Conservation (phyloP, 2,888 invertebrate genomes). For the Ornithoptera alexandrae region DNA sequence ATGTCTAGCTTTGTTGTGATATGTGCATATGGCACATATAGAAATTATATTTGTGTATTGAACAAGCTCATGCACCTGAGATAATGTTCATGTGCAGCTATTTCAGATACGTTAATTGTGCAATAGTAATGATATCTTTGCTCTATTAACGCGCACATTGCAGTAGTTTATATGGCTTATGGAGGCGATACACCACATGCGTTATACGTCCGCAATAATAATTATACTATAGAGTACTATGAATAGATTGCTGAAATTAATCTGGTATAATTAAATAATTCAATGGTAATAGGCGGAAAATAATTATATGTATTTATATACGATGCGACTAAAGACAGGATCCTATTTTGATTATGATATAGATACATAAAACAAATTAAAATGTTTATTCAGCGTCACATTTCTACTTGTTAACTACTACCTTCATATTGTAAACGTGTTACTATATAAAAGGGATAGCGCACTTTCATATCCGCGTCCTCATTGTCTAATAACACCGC, state of each 20-base stretch:
- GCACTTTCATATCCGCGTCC: no score
- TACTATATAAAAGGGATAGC: no score
- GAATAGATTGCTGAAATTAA: neutral
- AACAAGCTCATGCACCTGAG: slow-evolving; percentile 10
- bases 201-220: neutral
- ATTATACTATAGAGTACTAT: neutral
- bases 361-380: no score
- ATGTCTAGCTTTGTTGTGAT: no score
- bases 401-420: no score
- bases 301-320: no score
- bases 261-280: neutral
- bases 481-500: no score
- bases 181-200: slow-evolving; percentile 9
- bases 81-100: slow-evolving; percentile 11
- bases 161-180: slow-evolving; percentile 17
- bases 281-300: neutral
- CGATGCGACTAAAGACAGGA: no score
- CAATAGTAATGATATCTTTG: slow-evolving; percentile 18
- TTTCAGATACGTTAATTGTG: slow-evolving; percentile 20
- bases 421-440: no score
- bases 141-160: slow-evolving; percentile 17
- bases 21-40: slow-evolving; percentile 28
- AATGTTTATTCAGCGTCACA: no score
- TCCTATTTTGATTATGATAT: no score
- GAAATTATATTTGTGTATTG: neutral